Evolutionary conservation across 2,888 invertebrate genomes (phyloP), one percentile per base, ranked within the genome.

Genomic region (Drosophila ustulata): DNA sequence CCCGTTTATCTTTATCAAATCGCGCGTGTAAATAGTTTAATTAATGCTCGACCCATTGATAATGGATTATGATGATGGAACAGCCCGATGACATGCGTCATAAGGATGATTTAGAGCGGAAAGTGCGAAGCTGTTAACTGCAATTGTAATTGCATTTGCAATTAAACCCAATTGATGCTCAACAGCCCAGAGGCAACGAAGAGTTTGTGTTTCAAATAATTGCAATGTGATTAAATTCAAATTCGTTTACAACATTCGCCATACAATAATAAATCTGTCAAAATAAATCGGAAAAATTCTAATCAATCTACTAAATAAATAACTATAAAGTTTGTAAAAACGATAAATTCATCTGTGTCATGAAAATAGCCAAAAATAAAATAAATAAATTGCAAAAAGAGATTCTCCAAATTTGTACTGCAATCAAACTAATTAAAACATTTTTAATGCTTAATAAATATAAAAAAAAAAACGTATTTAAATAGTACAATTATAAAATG

Each of bases 21-120:
- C 46, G 64, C 9, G 52, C 65, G 77, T 75, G 78, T 53, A 61
- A 75, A 65, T 70, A 78, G 72, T 72, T 71, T 63, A 82, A 82
- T 75, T 86, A 78, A 80, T 75, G 71, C 64, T 49, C 52, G 8
- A 8, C 7, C 34, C 3, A n/a, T 13, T 41, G 43, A 45, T 76
- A 63, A 66, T 59, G 39, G 66, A 66, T 45, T 61, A 64, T 72
- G 79, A 18, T 18, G 78, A 74, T 80, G 71, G 56, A 62, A 49
- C 46, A 30, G 41, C 25, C 41, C 58, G 50, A 57, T 63, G 62
- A 55, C 46, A 63, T 55, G 39, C 58, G 41, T 56, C 39, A 23
- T 71, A 46, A 26, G 23, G 23, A 37, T 28, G 18, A 43, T 25
- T 55, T 32, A 25, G 47, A 56, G 51, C 57, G 41, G 43, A 50